Percentiles rank a stretch among this genome's conserved stretches.
Evolutionary conservation across 2,797 vertebrate genomes (phyloP).

Genomic region (Dipus sagitta): DNA sequence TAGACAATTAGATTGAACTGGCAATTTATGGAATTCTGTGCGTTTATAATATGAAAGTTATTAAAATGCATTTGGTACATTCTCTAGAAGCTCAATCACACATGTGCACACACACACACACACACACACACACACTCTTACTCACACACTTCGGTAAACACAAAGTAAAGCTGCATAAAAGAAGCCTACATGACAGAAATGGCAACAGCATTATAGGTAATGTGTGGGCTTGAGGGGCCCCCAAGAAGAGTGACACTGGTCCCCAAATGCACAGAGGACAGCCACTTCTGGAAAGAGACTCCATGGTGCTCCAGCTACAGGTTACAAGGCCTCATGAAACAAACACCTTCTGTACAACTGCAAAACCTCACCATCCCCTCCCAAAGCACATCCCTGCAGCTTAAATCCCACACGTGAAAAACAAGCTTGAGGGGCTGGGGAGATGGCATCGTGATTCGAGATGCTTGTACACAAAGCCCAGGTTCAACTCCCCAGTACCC

Average conservation of each 20-base stretch:
- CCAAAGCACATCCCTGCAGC: not conserved
- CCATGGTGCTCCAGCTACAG: not conserved
- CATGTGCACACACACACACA: not conserved
- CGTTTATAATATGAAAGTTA: conserved; percentile 41
- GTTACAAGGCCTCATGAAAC: not conserved
- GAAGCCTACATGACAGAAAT: not conserved
- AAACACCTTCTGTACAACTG: not conserved
- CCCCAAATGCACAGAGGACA: not conserved
- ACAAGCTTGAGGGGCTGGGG: not conserved
- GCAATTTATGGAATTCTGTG: not conserved
- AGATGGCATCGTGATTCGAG: too few relatives aligned
- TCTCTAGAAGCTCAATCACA: not conserved
- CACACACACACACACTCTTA: fast-evolving
- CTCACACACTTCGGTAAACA: not conserved
- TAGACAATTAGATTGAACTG: conserved; percentile 15
- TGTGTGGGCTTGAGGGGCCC: not conserved
- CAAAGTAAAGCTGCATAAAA: not conserved
- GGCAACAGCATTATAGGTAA: not conserved
- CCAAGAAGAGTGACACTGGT: not conserved
- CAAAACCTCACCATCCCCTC: not conserved
- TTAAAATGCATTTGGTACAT: not conserved
- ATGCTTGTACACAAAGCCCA: too few relatives aligned
- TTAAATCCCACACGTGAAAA: conserved; percentile 7
- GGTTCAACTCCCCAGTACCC: too few relatives aligned
- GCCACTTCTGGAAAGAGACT: not conserved